Conservation (phyloP, 2,888 invertebrate species). For the Mamestra brassicae region DNA sequence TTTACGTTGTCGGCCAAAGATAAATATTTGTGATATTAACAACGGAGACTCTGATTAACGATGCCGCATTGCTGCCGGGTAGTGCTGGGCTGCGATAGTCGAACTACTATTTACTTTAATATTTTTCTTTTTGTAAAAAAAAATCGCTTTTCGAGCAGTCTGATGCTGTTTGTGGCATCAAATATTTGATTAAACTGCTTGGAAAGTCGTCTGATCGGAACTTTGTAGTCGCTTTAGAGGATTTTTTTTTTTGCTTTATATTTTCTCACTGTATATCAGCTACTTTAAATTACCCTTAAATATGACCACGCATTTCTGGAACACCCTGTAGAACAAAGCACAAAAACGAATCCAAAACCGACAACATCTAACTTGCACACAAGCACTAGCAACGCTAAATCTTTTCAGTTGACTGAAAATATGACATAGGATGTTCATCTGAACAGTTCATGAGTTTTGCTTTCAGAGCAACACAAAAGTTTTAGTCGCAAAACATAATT, state of each 20-base stretch:
- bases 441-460: conserved; percentile 30
- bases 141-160: no score
- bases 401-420: conserved; percentile 16
- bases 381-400: conserved; percentile 6
- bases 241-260: no score
- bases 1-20: conserved; percentile 74
- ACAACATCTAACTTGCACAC: conserved; percentile 3
- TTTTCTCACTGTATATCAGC: no score
- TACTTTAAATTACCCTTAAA: no score
- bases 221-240: no score
- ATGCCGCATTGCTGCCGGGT: conserved; percentile 77
- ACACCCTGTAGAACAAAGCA: not conserved
- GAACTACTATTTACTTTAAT: conserved; percentile 13
- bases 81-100: conserved; percentile 59
- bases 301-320: no score
- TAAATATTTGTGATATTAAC: conserved; percentile 85
- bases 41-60: conserved; percentile 81
- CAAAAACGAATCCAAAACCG: not conserved
- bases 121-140: no score
- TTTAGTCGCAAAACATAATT: conserved; percentile 46
- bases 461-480: conserved; percentile 38
- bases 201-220: no score
- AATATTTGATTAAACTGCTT: no score
- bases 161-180: no score
- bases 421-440: conserved; percentile 3